Evolutionary conservation across 2,888 invertebrate genomes (phyloP), one percentile per base, ranked within the genome.

Genomic region (Andrena fulva): DNA sequence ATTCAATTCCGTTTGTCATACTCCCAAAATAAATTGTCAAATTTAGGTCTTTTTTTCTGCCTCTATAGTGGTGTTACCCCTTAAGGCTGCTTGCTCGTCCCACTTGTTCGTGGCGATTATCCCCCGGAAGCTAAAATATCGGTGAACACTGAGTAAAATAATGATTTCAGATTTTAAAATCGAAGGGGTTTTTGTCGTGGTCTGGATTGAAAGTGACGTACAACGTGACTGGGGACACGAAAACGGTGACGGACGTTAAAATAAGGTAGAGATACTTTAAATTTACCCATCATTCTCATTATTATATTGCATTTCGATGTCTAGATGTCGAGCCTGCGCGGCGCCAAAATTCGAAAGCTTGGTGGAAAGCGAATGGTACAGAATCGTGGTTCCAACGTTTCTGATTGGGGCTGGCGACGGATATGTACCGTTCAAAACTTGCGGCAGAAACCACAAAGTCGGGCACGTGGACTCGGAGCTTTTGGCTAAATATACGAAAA

Each of bases 381-480:
- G 95, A 8, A 93, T 98, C 0, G 94, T 96, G 20, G 91, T 96
- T 1, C 95, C 95, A 62, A 95, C 95, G 1, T 92, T 89, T 67
- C 33, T 93, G 1, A 16, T 87, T 0, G 4, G n/a, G 0, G 97
- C 97, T 12, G 97, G 97, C 63, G 97, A 97, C 90, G 96, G 96
- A 0, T 97, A 95, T 91, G 89, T 94, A 77, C 95, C 95, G 87
- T 91, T 95, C 89, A 90, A 94, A 0, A 91, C 95, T 0, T 94
- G 96, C 88, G 92, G 95, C 24, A 92, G 94, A 79, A 95, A 96
- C 90, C 75, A 95, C 31, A 90, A 92, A 64, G 92, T 93, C 64
- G 95, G 96, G 48, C 93, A 92, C 0, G 84, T 95, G 0, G 96
- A 96, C 90, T 94, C 95, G 83, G 95, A 95, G 81, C 93, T 95